Evolutionary conservation across 2,113 vertebrate species (phyloP).

Genomic region (Choloepus hoffmanni): DNA sequence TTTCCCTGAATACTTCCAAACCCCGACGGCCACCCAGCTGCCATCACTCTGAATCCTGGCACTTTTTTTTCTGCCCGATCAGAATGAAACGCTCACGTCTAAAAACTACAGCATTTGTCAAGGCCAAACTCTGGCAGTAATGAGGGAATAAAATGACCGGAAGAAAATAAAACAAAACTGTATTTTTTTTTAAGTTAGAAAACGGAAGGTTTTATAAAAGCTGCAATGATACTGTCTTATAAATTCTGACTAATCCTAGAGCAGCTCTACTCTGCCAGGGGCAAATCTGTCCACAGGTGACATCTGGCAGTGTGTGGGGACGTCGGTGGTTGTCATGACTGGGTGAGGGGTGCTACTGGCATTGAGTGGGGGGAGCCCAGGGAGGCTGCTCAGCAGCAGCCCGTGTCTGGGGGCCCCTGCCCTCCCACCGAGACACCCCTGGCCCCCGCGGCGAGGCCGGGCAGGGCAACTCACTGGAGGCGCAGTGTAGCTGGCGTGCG

Average conservation of each 20-base stretch:
- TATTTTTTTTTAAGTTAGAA: not conserved
- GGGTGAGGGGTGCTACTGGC: too few species aligned
- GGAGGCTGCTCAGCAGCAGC: not conserved
- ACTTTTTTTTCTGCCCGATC: not conserved
- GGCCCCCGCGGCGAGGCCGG: too few species aligned
- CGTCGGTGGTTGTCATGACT: not conserved
- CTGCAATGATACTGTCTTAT: not conserved
- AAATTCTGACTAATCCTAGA: not conserved
- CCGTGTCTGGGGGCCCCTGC: too few species aligned
- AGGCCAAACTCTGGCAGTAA: not conserved
- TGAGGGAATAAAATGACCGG: not conserved
- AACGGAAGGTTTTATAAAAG: not conserved
- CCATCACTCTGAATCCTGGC: not conserved
- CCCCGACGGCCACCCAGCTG: rapidly evolving
- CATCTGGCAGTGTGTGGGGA: too few species aligned
- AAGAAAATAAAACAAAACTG: not conserved
- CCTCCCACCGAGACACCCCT: too few species aligned
- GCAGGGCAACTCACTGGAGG: constrained; percentile 90
- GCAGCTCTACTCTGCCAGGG: not conserved
- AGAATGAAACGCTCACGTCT: not conserved
- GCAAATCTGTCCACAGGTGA: not conserved
- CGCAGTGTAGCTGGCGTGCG: constrained; percentile 97
- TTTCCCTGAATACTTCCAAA: not conserved
- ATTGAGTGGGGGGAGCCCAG: not conserved
- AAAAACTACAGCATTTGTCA: not conserved